Evolutionary conservation across 2,797 vertebrate species (phyloP), one percentile per base, ranked within the genome.

Genomic region (Sebastes kiyomatsui): DNA sequence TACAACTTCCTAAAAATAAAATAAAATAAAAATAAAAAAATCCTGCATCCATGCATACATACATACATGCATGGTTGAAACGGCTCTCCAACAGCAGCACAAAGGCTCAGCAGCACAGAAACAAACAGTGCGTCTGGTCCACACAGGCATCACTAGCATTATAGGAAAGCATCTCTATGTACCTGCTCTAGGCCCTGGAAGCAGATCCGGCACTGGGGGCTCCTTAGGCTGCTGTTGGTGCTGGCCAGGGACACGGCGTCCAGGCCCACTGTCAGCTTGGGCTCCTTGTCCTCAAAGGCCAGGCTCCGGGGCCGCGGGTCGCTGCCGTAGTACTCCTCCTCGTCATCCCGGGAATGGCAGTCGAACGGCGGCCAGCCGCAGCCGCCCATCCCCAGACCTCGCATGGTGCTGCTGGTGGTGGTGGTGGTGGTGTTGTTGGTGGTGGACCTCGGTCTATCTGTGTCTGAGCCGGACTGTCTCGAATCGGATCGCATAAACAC

Each of bases 141-240:
- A 72, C 73, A 71, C 66, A 54, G 80, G 76, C 64, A 56, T 38
- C 65, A 46, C 42, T 46, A 33, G 52, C 81, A 56, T n/a, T 22
- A 32, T 32, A 61, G 18, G 58, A 16, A 74, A 42, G 52, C 67
- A 25, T 70, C 54, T 16, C 60, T 32, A 30, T 30, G 13, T 93
- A 98, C 97, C 97, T 98, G 97, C 92, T 98, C 97, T 0, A 94
- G 97, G 88, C 97, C 97, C 83, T 98, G 97, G 95, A 98, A 98
- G 82, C 97, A 98, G 96, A 98, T 98, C 89, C 97, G 95, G 93
- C 97, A 98, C 95, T 97, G 97, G 62, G 97, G 97, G 83, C 96
- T 97, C 87, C 97, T 95, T 92, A 97, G 95, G 79, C 97, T 97
- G 92, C 97, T 97, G 80, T 95, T 90, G 88, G 96, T 97, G 95